These are phyloP conservation scores for Dascillus cervinus DNA, from an alignment of 2,888 invertebrate species.

Conservation along the genomic window DNA sequence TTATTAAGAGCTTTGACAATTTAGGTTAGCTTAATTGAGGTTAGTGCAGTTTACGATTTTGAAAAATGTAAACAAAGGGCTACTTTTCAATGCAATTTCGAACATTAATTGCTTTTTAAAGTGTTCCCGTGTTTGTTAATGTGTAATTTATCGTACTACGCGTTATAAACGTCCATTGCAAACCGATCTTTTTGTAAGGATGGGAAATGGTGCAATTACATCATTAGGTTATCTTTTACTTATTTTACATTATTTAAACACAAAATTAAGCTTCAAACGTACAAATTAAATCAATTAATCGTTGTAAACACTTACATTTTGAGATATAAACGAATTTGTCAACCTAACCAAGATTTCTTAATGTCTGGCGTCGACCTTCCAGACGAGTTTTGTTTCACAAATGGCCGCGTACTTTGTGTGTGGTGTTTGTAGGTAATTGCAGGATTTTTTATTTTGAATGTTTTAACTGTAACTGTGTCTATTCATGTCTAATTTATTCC, in stretches of 20 bases:
- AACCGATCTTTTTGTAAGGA: conserved; percentile 23
- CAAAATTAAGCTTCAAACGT: too few relatives aligned
- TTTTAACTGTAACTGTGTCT: too few relatives aligned
- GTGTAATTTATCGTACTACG: conserved; percentile 26
- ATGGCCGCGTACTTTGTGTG: conserved; percentile 23
- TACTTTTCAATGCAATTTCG: too few relatives aligned
- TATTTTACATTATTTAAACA: too few relatives aligned
- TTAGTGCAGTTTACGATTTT: conserved; percentile 37
- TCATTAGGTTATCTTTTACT: conserved; percentile 27
- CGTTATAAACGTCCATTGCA: conserved; percentile 32
- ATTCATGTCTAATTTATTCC: too few relatives aligned
- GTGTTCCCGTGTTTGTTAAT: too few relatives aligned
- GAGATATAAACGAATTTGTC: conserved; percentile 31
- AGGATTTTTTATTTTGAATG: too few relatives aligned
- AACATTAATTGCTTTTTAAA: too few relatives aligned
- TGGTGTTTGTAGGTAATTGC: too few relatives aligned
- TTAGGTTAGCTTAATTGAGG: conserved; percentile 44
- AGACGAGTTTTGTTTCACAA: conserved; percentile 15
- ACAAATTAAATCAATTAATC: too few relatives aligned
- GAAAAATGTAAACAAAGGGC: conserved; percentile 40
- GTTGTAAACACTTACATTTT: conserved; percentile 37
- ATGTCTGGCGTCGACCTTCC: conserved; percentile 40
- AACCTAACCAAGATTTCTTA: conserved; percentile 43
- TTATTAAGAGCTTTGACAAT: conserved; percentile 39
- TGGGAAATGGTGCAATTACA: conserved; percentile 35